A percentile compares a stretch with the other conserved stretches of the same genome.
Conservation (phyloP, 1,140 invertebrate species). For the Dinothrombium tinctorium region DNA sequence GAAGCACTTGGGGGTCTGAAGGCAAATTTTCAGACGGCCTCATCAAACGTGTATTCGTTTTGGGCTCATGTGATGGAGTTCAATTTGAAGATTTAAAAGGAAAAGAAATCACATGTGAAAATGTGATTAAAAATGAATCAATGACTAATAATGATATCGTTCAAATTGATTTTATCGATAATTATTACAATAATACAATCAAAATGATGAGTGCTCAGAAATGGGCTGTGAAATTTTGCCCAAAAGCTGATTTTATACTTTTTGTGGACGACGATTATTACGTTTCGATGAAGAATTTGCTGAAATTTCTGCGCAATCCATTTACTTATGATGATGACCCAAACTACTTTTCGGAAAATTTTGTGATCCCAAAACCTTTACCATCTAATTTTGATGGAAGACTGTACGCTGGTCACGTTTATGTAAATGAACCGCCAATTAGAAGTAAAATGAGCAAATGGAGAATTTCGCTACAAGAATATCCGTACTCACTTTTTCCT, state of each 20-base stretch:
- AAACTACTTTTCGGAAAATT: background rate
- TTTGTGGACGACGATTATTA: constrained; percentile 85
- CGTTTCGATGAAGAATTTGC: constrained; percentile 59
- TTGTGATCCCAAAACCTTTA: background rate
- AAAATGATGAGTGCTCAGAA: constrained; percentile 70
- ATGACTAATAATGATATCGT: constrained; percentile 46
- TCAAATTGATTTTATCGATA: constrained; percentile 50
- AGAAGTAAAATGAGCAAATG: constrained; percentile 51
- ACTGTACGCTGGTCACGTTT: constrained; percentile 52
- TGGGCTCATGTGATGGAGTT: constrained; percentile 28
- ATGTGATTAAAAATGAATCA: constrained; percentile 34
- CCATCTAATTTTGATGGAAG: constrained; percentile 22
- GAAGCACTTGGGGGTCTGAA: constrained; percentile 61
- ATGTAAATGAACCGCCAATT: constrained; percentile 39
- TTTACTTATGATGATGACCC: constrained; percentile 6
- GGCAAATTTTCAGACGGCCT: constrained; percentile 44
- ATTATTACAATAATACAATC: constrained; percentile 78
- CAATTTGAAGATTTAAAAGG: background rate
- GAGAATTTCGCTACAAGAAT: constrained; percentile 58
- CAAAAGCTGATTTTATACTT: constrained; percentile 50
- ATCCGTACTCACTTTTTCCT: constrained; percentile 66
- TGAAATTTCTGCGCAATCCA: constrained; percentile 46
- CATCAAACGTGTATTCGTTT: constrained; percentile 38
- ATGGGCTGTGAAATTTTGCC: constrained; percentile 49
- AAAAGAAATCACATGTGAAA: constrained; percentile 7